These are phyloP conservation scores for Chinchilla lanigera DNA, from an alignment of 2,113 vertebrate genomes.

Conservation along the genomic window DNA sequence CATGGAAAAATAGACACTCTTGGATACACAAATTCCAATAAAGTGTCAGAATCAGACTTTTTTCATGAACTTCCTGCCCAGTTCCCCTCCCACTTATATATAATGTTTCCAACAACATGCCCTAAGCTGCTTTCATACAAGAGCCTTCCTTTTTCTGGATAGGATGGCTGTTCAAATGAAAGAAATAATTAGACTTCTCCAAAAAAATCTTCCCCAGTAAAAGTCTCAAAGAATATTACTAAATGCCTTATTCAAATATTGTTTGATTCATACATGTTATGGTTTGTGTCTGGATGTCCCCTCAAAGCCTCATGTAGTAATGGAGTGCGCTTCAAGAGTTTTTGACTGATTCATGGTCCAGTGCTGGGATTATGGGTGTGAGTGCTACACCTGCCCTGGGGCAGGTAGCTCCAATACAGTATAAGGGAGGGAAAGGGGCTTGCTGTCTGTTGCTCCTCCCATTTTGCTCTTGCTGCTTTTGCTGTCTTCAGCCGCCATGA, in stretches of 20 bases:
- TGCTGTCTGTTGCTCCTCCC: too few species aligned
- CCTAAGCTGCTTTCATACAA: neutral
- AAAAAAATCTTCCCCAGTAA: neutral
- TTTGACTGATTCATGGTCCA: too few species aligned
- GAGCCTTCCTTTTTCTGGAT: neutral
- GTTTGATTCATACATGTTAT: neutral
- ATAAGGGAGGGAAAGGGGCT: too few species aligned
- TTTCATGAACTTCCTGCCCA: neutral
- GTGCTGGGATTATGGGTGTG: too few species aligned
- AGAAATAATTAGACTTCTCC: neutral
- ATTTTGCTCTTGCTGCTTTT: too few species aligned
- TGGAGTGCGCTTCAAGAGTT: too few species aligned
- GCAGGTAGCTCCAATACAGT: too few species aligned
- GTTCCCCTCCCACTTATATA: neutral
- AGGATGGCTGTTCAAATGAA: neutral
- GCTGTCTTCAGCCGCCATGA: too few species aligned
- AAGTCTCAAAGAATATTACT: slow-evolving; percentile 33
- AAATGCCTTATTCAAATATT: slow-evolving; percentile 37
- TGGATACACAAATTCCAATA: neutral
- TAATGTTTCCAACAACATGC: neutral
- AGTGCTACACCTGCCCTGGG: too few species aligned
- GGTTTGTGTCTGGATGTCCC: too few species aligned
- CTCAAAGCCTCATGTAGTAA: too few species aligned
- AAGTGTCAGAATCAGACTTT: neutral
- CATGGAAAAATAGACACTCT: neutral